Percentiles rank a stretch among this genome's conserved stretches.
Conservation (phyloP, 1,140 invertebrate species). For the Aethina tumida region DNA sequence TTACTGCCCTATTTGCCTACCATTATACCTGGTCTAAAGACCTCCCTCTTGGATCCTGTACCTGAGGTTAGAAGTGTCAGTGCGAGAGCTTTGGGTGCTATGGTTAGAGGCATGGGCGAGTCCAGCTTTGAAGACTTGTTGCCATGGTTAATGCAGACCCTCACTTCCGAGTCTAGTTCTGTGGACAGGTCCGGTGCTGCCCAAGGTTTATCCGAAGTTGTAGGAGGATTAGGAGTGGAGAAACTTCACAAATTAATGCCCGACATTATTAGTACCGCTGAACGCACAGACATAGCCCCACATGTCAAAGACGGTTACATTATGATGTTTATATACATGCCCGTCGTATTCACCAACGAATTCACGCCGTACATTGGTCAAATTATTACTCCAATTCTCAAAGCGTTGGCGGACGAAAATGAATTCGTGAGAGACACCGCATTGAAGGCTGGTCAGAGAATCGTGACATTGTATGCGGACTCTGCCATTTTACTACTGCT, state of each 20-base stretch:
- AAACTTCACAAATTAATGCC: constrained; percentile 97
- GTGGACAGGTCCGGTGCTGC: constrained; percentile 96
- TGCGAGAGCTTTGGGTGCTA: constrained; percentile 88
- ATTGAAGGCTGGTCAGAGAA: constrained; percentile 89
- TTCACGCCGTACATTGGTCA: constrained; percentile 95
- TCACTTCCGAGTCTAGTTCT: constrained; percentile 91
- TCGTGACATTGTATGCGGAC: constrained; percentile 94
- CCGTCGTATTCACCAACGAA: constrained; percentile 87
- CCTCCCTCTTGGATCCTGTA: constrained; percentile 92
- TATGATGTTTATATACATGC: constrained; percentile 99
- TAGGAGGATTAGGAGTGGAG: constrained; percentile 89
- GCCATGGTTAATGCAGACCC: constrained; percentile 96
- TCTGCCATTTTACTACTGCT: constrained; percentile 88
- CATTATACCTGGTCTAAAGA: constrained; percentile 94
- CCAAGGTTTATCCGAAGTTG: constrained; percentile 92
- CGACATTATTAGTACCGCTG: constrained; percentile 93
- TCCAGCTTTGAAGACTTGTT: constrained; percentile 88
- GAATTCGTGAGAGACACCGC: constrained; percentile 98
- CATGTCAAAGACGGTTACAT: constrained; percentile 99
- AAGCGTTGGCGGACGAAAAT: constrained; percentile 96
- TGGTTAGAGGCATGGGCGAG: constrained; percentile 96
- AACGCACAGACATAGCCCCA: constrained; percentile 87
- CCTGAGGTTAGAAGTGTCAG: constrained; percentile 85
- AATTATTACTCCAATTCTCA: constrained; percentile 95
- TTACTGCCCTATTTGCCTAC: constrained; percentile 91